Percentiles rank a stretch among this genome's conserved stretches.
These are phyloP conservation scores for Phorcus lineatus DNA, from an alignment of 2,888 invertebrate genomes.

Conservation along the genomic window DNA sequence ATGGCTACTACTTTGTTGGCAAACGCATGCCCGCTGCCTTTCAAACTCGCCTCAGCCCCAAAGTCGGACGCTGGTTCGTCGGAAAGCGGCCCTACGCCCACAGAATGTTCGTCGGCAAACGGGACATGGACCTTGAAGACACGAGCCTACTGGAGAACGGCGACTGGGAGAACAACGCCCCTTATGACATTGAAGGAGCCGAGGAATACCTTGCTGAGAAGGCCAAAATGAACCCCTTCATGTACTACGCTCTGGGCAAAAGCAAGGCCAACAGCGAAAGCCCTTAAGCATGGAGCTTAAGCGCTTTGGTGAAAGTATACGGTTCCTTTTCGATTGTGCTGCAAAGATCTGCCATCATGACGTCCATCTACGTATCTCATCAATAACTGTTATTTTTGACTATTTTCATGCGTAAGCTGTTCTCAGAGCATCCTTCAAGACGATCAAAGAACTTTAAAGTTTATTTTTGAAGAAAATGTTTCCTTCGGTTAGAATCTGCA, in stretches of 20 bases:
- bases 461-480: no score
- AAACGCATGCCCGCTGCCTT: conserved; percentile 12
- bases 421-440: background rate
- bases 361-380: conserved; percentile 18
- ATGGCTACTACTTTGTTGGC: conserved; percentile 15
- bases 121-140: conserved; percentile 8
- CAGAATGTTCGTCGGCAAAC: conserved; percentile 19
- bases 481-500: no score
- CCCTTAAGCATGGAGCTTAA: background rate
- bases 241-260: conserved; percentile 3
- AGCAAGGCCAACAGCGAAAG: background rate
- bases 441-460: background rate
- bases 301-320: background rate
- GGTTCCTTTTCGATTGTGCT: conserved; percentile 10
- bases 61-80: conserved; percentile 15
- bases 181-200: background rate
- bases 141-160: background rate
- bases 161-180: conserved; percentile 15
- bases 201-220: background rate
- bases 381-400: background rate
- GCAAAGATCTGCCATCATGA: background rate
- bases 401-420: background rate
- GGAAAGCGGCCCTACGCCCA: conserved; percentile 17
- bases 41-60: conserved; percentile 11
- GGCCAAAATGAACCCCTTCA: background rate